phyloP scores from a whole-genome alignment of 2,113 vertebrate genomes.

The Pachycephala philippinensis region DNA sequence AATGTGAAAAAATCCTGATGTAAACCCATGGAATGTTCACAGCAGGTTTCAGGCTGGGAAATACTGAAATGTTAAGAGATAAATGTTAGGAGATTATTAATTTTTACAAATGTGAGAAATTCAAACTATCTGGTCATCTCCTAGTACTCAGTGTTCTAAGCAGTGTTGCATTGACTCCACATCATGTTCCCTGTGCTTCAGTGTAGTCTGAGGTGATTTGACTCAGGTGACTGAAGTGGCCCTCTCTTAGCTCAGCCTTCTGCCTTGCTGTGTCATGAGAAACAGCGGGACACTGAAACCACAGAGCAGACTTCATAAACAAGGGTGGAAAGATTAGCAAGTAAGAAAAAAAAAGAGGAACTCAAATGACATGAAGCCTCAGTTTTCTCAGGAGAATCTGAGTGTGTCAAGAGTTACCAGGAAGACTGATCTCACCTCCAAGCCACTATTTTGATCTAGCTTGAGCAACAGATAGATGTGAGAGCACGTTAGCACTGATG shows the following conservation, averaged over 20 bases:
- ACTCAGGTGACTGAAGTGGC: constrained; percentile 5
- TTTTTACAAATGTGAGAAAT: neutral
- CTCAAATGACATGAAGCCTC: neutral
- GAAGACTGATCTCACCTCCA: neutral
- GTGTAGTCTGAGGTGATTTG: neutral
- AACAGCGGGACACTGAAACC: neutral
- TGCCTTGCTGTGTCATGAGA: constrained; percentile 26
- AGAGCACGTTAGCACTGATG: rapidly evolving
- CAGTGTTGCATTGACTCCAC: neutral
- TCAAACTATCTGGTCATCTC: neutral
- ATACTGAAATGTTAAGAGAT: neutral
- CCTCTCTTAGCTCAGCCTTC: neutral
- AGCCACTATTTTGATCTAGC: neutral
- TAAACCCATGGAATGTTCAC: neutral
- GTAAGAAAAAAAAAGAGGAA: neutral
- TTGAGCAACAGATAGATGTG: neutral
- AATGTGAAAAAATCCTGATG: neutral
- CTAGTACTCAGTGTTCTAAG: constrained; percentile 25
- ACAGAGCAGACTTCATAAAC: neutral
- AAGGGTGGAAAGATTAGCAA: neutral
- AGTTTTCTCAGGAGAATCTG: neutral
- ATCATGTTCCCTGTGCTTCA: neutral
- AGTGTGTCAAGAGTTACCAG: neutral
- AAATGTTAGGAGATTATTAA: neutral
- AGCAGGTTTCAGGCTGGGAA: neutral